Evolutionary conservation across 2,888 invertebrate species (phyloP).

Genomic region (Tipula unca): DNA sequence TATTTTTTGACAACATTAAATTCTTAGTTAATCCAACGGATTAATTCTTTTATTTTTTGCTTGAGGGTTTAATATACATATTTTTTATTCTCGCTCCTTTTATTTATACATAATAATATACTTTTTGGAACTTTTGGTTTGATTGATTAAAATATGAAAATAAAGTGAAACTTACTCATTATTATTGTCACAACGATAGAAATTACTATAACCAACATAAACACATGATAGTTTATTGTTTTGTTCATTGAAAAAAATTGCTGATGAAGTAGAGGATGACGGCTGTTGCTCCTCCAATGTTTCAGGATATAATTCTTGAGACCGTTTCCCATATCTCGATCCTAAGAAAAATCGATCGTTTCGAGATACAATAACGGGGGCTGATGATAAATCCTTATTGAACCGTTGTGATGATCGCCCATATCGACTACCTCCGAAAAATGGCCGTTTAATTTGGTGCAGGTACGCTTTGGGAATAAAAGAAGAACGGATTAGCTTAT

Average conservation of each 20-base stretch:
- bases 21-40: not conserved
- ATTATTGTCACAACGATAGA: conserved; percentile 44
- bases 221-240: conserved; percentile 36
- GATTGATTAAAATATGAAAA: conserved; percentile 14
- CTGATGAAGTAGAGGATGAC: not conserved
- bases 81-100: not conserved
- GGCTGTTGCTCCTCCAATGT: conserved; percentile 30
- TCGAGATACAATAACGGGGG: conserved; percentile 34
- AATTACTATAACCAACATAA: conserved; percentile 45
- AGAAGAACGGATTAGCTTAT: not conserved
- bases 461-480: not conserved
- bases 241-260: conserved; percentile 17
- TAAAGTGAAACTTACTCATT: conserved; percentile 39
- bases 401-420: conserved; percentile 35
- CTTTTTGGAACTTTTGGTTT: not conserved
- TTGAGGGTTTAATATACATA: not conserved
- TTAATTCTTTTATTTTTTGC: not conserved
- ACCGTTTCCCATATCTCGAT: conserved; percentile 40
- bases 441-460: conserved; percentile 34
- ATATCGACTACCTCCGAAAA: conserved; percentile 44
- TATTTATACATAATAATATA: not conserved
- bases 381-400: conserved; percentile 29
- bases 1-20: not conserved
- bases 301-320: conserved; percentile 30
- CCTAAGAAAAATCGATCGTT: conserved; percentile 42